These are phyloP conservation scores for Drosophila lutescens DNA, from an alignment of 2,888 invertebrate species.

Conservation along the genomic window DNA sequence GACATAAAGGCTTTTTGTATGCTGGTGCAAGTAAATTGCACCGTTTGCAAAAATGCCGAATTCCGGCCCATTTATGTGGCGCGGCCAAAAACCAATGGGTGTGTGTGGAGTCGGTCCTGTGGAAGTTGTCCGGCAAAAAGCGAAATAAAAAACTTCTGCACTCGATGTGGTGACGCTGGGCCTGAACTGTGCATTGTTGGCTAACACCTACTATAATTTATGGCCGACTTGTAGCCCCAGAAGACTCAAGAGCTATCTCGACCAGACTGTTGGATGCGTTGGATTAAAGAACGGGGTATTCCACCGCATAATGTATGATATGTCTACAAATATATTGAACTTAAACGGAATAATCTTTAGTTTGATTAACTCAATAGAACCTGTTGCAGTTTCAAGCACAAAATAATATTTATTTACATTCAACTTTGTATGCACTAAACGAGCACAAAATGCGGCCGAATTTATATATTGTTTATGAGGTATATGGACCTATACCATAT, in stretches of 20 bases:
- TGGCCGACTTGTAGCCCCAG: conserved; percentile 29
- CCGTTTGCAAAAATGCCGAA: conserved; percentile 47
- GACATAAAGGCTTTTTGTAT: conserved; percentile 16
- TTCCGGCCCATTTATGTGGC: conserved; percentile 45
- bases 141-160: conserved; percentile 29
- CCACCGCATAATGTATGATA: not conserved
- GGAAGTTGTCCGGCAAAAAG: conserved; percentile 28
- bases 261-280: conserved; percentile 4
- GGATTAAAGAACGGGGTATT: conserved; percentile 5
- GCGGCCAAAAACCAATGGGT: conserved; percentile 39
- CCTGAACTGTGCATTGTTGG: conserved; percentile 33
- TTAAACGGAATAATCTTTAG: no score
- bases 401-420: no score
- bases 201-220: conserved; percentile 38
- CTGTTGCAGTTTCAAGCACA: not conserved
- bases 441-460: not conserved
- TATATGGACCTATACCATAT: conserved; percentile 1
- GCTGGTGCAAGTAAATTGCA: conserved; percentile 33
- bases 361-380: not conserved
- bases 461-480: conserved; percentile 8
- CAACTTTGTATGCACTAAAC: not conserved
- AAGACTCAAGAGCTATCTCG: conserved; percentile 27
- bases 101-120: conserved; percentile 7
- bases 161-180: conserved; percentile 29
- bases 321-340: not conserved